A percentile compares a stretch with the other conserved stretches of the same genome.
phyloP scores from a whole-genome alignment of 2,888 invertebrate species.

The Torymus auratus region DNA sequence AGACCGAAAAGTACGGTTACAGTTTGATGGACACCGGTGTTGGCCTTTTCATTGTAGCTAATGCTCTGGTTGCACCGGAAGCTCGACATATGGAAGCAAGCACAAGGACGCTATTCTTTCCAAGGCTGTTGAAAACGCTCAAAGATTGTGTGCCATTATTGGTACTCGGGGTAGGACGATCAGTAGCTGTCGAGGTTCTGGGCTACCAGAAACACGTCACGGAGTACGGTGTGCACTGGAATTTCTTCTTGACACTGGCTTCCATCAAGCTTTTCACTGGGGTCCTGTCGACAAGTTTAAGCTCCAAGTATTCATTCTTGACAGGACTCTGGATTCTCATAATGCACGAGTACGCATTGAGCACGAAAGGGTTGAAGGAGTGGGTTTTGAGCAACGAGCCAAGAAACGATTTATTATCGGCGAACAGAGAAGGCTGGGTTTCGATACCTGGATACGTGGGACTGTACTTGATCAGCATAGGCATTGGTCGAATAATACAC shows the following conservation, averaged over 20 bases:
- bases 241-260: constrained; percentile 97
- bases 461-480: constrained; percentile 87
- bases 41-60: constrained; percentile 89
- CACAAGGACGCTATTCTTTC: constrained; percentile 54
- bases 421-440: constrained; percentile 94
- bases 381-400: constrained; percentile 83
- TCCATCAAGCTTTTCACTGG: constrained; percentile 86
- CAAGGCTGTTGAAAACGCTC: constrained; percentile 64
- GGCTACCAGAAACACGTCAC: constrained; percentile 92
- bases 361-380: constrained; percentile 81
- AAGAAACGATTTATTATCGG: constrained; percentile 82
- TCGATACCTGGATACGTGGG: constrained; percentile 91
- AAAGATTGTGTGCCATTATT: constrained; percentile 78
- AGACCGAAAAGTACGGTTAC: constrained; percentile 91
- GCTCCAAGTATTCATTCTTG: constrained; percentile 78
- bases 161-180: constrained; percentile 82
- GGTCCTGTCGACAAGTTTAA: constrained; percentile 79
- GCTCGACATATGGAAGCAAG: constrained; percentile 68
- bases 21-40: constrained; percentile 98
- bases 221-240: constrained; percentile 99
- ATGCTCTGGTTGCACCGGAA: constrained; percentile 86
- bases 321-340: constrained; percentile 79
- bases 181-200: constrained; percentile 80
- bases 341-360: constrained; percentile 82
- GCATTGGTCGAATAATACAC: constrained; percentile 80